A percentile compares a stretch with the other conserved stretches of the same genome.
Conservation (phyloP, 2,113 vertebrate species). For the Ctenodactylus gundi region DNA sequence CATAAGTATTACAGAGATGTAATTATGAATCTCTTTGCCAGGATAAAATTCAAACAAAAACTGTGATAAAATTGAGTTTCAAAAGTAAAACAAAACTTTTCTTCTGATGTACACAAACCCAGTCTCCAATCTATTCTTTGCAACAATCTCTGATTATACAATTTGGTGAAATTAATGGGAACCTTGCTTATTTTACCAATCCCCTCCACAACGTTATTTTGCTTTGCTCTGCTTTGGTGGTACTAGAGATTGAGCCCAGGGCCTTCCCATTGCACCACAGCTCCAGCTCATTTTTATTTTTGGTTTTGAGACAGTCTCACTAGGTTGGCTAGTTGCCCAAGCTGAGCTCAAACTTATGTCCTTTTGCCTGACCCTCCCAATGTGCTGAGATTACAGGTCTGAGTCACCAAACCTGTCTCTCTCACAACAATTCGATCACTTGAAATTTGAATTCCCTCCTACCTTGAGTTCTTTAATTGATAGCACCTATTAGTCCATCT, state of each 20-base stretch:
- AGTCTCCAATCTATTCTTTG: background rate
- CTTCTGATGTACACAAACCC: background rate
- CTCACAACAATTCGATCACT: background rate
- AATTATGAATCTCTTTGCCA: background rate
- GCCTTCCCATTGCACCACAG: too few relatives aligned
- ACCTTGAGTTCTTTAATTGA: background rate
- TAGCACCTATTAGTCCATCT: background rate
- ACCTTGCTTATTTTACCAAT: background rate
- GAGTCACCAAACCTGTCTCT: too few relatives aligned
- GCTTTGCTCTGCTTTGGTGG: too few relatives aligned
- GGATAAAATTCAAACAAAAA: slow-evolving; percentile 37
- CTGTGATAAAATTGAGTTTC: background rate
- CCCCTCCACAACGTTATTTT: too few relatives aligned
- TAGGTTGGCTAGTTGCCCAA: too few relatives aligned
- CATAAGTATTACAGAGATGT: background rate
- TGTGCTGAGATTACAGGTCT: too few relatives aligned
- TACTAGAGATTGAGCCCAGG: too few relatives aligned
- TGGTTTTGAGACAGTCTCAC: too few relatives aligned
- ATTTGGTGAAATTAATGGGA: background rate
- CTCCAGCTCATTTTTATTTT: too few relatives aligned
- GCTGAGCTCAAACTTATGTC: too few relatives aligned
- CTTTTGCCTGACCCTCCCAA: too few relatives aligned
- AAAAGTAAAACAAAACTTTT: slow-evolving; percentile 27
- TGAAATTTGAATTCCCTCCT: slow-evolving; percentile 7
- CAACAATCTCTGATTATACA: background rate